Evolutionary conservation across 37 sponge, comb jelly and placozoan species (phyloP).

Genomic region (Spongilla lacustris): DNA sequence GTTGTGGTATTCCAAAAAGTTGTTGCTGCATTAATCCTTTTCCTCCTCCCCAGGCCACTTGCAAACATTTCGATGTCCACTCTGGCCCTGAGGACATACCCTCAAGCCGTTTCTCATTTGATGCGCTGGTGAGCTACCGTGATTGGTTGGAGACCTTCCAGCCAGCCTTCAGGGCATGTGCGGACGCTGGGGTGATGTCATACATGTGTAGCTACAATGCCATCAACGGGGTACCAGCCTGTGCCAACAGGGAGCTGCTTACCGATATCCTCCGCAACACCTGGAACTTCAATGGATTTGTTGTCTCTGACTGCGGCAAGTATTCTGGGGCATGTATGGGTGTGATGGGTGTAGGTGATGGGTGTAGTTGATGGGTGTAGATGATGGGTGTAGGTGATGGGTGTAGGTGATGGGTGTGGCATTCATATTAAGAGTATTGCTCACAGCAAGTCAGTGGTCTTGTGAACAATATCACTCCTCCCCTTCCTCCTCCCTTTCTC

Average conservation of each 20-base stretch:
- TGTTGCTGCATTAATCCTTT: too few species aligned
- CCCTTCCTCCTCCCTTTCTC: too few species aligned
- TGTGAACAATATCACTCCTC: too few species aligned
- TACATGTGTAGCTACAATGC: conserved; percentile 82
- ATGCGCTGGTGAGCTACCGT: conserved; percentile 46
- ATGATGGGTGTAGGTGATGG: too few species aligned
- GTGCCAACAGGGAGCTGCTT: conserved; percentile 48
- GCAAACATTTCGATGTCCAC: conserved; percentile 70
- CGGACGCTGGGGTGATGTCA: conserved; percentile 34
- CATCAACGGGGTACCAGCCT: conserved; percentile 65
- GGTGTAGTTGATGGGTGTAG: too few species aligned
- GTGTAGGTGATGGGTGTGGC: too few species aligned
- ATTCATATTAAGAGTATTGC: too few species aligned
- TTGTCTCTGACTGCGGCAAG: conserved; percentile 44
- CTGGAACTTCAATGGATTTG: conserved; percentile 53
- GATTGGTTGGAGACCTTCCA: conserved; percentile 53
- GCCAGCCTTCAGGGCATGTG: conserved; percentile 64
- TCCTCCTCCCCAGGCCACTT: conserved; percentile 23
- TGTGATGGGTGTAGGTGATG: background rate
- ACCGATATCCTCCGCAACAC: conserved; percentile 20
- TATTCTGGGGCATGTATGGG: background rate
- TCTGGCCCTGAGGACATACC: conserved; percentile 67
- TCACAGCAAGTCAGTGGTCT: too few species aligned
- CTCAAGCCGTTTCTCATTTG: conserved; percentile 23
- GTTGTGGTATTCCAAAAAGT: too few species aligned